These are phyloP conservation scores for Gymnobelideus leadbeateri DNA, from an alignment of 2,113 vertebrate species.

Conservation along the genomic window DNA sequence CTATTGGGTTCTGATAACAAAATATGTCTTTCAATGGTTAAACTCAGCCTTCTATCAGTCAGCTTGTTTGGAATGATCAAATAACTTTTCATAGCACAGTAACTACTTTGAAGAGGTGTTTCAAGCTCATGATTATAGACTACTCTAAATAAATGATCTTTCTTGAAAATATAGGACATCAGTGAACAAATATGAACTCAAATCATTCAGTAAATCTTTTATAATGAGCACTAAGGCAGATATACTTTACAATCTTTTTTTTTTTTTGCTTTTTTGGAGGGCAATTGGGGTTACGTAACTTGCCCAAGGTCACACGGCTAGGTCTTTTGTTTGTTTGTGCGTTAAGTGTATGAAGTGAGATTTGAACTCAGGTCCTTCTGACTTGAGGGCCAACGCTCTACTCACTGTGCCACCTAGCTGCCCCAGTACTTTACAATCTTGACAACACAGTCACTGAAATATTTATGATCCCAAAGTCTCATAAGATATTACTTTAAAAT, in stretches of 20 bases:
- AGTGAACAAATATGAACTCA: neutral
- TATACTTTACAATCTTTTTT: neutral
- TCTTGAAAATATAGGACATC: neutral
- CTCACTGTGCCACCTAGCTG: too few species aligned
- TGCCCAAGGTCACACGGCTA: too few species aligned
- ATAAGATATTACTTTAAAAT: neutral
- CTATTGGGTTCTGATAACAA: neutral
- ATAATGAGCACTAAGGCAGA: neutral
- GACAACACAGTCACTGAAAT: neutral
- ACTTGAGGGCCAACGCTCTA: too few species aligned
- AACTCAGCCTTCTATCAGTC: rapidly evolving
- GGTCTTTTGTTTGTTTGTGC: too few species aligned
- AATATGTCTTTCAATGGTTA: neutral
- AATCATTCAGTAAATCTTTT: neutral
- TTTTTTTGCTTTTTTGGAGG: too few species aligned
- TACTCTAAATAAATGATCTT: neutral
- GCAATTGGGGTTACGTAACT: too few species aligned
- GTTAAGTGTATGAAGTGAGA: too few species aligned
- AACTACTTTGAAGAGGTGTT: neutral
- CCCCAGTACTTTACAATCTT: neutral
- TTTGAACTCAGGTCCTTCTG: too few species aligned
- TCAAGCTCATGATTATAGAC: neutral
- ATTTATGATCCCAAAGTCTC: neutral
- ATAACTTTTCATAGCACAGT: neutral
- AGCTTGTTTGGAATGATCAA: neutral